These are phyloP conservation scores for Chelonus insularis DNA, from an alignment of 1,140 invertebrate genomes.

Conservation along the genomic window DNA sequence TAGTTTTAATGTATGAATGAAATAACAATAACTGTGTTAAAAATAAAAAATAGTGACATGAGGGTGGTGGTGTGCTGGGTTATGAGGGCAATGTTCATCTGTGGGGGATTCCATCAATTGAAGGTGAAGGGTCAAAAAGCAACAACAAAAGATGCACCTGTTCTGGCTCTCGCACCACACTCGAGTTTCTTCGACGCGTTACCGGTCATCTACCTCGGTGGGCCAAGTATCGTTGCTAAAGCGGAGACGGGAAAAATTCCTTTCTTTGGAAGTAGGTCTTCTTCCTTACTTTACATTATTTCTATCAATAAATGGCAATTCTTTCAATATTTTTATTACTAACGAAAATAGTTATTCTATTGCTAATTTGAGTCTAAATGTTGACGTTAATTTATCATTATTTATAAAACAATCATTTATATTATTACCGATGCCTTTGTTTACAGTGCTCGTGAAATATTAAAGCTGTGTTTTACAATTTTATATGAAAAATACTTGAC, in stretches of 20 bases:
- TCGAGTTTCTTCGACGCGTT: conserved; percentile 90
- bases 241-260: conserved; percentile 76
- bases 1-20: no score
- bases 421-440: no score
- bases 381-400: no score
- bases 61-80: conserved; percentile 67
- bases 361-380: no score
- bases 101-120: conserved; percentile 79
- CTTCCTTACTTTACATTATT: conserved; percentile 29
- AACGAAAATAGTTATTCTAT: no score
- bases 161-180: conserved; percentile 87
- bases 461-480: no score
- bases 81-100: conserved; percentile 76
- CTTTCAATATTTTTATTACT: no score
- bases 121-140: conserved; percentile 71
- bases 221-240: conserved; percentile 87
- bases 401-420: no score
- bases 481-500: no score
- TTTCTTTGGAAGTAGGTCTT: conserved; percentile 83
- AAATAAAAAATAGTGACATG: conserved; percentile 56
- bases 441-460: no score
- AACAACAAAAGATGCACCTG: conserved; percentile 73
- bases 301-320: not conserved
- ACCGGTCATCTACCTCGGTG: conserved; percentile 76
- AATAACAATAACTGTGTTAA: conserved; percentile 15